Evolutionary conservation across 2,113 vertebrate species (phyloP), one percentile per base, ranked within the genome.

Genomic region (Diadophis punctatus): DNA sequence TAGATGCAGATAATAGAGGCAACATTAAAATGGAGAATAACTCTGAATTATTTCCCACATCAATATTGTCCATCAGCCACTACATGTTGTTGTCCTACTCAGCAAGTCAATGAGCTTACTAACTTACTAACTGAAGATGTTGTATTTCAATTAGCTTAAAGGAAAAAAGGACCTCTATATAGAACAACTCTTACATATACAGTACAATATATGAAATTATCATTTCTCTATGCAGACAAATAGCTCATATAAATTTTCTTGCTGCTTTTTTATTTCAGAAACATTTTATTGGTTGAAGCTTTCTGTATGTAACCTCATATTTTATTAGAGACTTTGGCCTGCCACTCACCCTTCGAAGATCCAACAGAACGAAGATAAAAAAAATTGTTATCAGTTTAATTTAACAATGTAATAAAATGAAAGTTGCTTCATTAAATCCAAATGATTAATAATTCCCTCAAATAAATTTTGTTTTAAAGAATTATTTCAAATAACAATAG

Each of bases 401-500:
- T 84, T 85, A 90, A 52, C 51, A 1, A 48, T 92, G 88, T 39
- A 96, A 88, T 23, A 87, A 92, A 48, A 90, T 0, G 94, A 60
- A 34, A 94, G 55, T 90, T 96, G 85, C 58, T 94, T 27, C 93
- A 94, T 93, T 91, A 94, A 92, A 93, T 49, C 0, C 30, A 87
- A 95, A 93, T 91, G 52, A 95, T 92, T 16, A 74, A 16, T 12
- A n/a, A 39, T 85, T 84, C 49, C 30, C 89, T 60, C 55, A 30
- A 94, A 30, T 60, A 0, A 0, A 93, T 94, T 94, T 56, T 87
- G 89, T 39, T 93, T 90, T 39, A 51, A 92, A 90, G 88, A 94
- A 86, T 9, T 80, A 74, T 8, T 94, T 96, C 91, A 89, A 93
- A 94, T 92, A 39, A 91, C 92, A 95, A 95, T 43, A 93, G 91